Conservation (phyloP, 1,140 invertebrate species). For the Procambarus clarkii region DNA sequence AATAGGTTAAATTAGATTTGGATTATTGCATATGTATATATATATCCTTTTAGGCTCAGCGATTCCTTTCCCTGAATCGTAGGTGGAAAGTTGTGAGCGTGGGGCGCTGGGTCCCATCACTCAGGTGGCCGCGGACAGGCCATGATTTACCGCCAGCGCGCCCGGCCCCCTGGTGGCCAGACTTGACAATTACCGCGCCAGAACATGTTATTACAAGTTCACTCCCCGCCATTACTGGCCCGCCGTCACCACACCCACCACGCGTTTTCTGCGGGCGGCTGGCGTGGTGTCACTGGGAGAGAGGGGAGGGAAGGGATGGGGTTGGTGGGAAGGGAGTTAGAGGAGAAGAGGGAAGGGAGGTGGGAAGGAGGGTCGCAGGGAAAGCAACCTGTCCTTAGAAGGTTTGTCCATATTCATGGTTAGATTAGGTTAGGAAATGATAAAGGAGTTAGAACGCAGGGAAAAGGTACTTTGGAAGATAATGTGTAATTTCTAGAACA, state of each 20-base stretch:
- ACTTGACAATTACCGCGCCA: conserved; percentile 58
- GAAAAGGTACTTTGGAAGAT: background rate
- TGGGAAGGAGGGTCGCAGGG: background rate
- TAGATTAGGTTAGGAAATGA: background rate
- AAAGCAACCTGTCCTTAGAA: no score
- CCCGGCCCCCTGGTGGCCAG: conserved; percentile 50
- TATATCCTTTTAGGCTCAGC: no score
- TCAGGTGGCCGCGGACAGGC: conserved; percentile 53
- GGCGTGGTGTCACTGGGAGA: background rate
- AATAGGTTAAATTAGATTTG: no score
- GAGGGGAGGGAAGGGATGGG: background rate
- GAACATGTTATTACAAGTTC: conserved; percentile 60
- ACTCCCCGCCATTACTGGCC: conserved; percentile 25
- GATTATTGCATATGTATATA: no score
- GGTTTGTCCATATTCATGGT: no score
- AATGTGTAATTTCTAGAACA: no score
- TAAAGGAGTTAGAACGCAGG: background rate
- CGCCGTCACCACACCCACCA: background rate
- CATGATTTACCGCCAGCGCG: conserved; percentile 59
- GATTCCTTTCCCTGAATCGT: background rate
- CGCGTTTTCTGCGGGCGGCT: background rate
- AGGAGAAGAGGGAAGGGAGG: background rate
- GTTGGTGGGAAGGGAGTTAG: background rate
- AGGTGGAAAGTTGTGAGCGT: background rate
- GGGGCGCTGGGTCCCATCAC: conserved; percentile 28